These are phyloP conservation scores for Catharus minimus DNA, from an alignment of 2,113 vertebrate genomes.

Conservation along the genomic window DNA sequence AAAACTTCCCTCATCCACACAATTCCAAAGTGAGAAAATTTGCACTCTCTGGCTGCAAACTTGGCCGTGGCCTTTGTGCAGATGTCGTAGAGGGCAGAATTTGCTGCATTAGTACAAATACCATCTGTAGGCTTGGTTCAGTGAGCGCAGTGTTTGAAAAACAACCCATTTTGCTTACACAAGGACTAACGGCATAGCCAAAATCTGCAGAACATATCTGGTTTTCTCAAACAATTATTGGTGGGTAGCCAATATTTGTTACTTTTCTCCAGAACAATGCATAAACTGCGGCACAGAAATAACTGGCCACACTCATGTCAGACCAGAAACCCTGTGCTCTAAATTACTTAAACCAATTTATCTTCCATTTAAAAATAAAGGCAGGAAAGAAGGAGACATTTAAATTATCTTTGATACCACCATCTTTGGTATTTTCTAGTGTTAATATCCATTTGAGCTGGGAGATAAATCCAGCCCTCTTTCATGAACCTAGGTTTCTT, in stretches of 20 bases:
- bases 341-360: not conserved
- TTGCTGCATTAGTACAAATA: not conserved
- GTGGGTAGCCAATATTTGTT: conserved; percentile 46
- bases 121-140: not conserved
- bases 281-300: not conserved
- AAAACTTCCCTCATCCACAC: not conserved
- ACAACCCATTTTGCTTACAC: conserved; percentile 41
- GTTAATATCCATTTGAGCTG: not conserved
- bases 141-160: conserved; percentile 24
- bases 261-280: conserved; percentile 29
- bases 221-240: conserved; percentile 44
- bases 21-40: not conserved
- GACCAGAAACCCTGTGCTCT: not conserved
- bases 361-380: not conserved
- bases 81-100: not conserved
- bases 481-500: not conserved
- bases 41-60: not conserved
- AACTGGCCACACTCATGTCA: not conserved
- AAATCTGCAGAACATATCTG: conserved; percentile 27
- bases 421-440: not conserved
- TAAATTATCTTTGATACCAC: not conserved
- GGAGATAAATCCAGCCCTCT: not conserved
- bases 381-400: not conserved
- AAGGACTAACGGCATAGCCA: not conserved
- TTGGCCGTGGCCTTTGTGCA: not conserved